Evolutionary conservation across 2,797 vertebrate genomes (phyloP).

Genomic region (Ceryle rudis): DNA sequence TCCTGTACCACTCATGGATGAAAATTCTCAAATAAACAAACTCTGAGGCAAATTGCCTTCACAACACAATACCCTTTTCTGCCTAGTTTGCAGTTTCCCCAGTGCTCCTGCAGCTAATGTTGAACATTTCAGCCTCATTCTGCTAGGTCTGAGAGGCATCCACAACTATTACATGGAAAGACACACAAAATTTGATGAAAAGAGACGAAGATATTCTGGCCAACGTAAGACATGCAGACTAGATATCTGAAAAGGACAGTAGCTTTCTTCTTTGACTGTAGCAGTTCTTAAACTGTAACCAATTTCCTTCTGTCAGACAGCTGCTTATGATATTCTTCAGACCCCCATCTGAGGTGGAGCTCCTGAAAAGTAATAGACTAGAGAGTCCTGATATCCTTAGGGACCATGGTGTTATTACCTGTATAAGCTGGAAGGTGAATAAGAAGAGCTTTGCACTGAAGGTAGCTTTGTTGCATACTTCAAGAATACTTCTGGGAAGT

Average conservation of each 20-base stretch:
- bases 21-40: background rate
- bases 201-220: background rate
- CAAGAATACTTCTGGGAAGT: background rate
- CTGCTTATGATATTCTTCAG: background rate
- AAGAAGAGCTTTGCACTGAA: background rate
- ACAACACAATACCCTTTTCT: background rate
- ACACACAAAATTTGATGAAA: background rate
- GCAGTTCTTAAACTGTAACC: background rate
- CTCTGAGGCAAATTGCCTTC: background rate
- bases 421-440: background rate
- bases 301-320: background rate
- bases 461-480: background rate
- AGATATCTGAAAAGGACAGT: background rate
- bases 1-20: background rate
- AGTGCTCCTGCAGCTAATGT: background rate
- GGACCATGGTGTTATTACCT: background rate
- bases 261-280: background rate
- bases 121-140: background rate
- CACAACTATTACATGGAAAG: background rate
- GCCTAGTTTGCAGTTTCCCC: background rate
- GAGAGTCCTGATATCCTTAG: background rate
- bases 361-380: background rate
- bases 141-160: background rate
- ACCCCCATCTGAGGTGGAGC: background rate
- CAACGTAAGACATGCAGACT: background rate